Percentiles rank a stretch among this genome's conserved stretches.
These are phyloP conservation scores for Cavia aperea DNA, from an alignment of 2,113 vertebrate species.

Conservation along the genomic window DNA sequence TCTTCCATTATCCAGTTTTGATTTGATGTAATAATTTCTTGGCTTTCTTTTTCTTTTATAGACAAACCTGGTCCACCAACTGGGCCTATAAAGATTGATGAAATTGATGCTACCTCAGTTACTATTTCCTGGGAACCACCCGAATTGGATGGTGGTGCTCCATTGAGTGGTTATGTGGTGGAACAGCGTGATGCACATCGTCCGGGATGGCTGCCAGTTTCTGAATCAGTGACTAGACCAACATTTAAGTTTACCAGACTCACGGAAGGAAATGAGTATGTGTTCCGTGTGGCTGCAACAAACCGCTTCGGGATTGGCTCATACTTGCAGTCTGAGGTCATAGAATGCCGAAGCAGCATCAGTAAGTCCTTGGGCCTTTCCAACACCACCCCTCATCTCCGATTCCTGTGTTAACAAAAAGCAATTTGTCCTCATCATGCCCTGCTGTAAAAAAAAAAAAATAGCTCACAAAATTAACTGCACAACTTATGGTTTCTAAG, in stretches of 20 bases:
- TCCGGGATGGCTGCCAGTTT: slow-evolving; percentile 95
- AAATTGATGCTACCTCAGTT: slow-evolving; percentile 89
- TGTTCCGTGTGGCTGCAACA: slow-evolving; percentile 93
- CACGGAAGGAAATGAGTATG: slow-evolving; percentile 92
- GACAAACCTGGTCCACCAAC: slow-evolving; percentile 93
- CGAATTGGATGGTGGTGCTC: slow-evolving; percentile 89
- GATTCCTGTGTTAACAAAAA: slow-evolving; percentile 22
- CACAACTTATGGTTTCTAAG: slow-evolving; percentile 6
- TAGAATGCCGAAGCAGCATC: slow-evolving; percentile 90
- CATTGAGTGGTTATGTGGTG: slow-evolving; percentile 90
- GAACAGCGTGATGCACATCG: slow-evolving; percentile 97
- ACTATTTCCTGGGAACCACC: slow-evolving; percentile 93
- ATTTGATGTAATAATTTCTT: slow-evolving; percentile 35
- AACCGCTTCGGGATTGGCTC: slow-evolving; percentile 96
- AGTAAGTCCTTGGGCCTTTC: slow-evolving; percentile 81
- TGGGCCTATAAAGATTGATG: slow-evolving; percentile 89
- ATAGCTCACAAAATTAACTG: slow-evolving; percentile 6
- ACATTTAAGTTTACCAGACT: slow-evolving; percentile 90
- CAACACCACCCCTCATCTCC: background rate
- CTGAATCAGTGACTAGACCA: slow-evolving; percentile 90
- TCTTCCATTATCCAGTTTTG: background rate
- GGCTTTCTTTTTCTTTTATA: slow-evolving; percentile 63
- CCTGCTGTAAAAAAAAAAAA: slow-evolving; percentile 30
- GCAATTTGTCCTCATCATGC: background rate
- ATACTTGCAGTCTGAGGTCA: slow-evolving; percentile 92